These are phyloP conservation scores for Pachymerium ferrugineum DNA, from an alignment of 2,888 invertebrate species.

Conservation along the genomic window DNA sequence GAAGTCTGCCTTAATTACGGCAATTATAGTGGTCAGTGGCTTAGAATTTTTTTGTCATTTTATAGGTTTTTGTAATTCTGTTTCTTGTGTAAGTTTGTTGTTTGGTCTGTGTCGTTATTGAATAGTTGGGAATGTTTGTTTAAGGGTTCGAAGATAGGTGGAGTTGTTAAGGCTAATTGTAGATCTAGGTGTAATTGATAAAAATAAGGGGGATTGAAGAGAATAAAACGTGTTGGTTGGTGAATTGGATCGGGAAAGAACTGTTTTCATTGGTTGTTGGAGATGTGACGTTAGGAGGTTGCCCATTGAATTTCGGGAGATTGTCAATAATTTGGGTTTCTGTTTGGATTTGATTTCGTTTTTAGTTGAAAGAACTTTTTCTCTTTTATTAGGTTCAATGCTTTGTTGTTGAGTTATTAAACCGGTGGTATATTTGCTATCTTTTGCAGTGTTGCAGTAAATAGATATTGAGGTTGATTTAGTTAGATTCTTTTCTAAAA, in stretches of 20 bases:
- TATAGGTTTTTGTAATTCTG: neutral
- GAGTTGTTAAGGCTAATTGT: neutral
- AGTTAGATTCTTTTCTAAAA: no score
- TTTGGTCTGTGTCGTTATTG: neutral
- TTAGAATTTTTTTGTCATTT: neutral
- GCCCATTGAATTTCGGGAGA: no score
- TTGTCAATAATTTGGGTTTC: no score
- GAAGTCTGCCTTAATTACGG: conserved; percentile 23
- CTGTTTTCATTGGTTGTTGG: neutral
- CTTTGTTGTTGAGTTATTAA: no score
- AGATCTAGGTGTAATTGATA: neutral
- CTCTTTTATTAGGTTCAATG: no score
- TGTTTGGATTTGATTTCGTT: no score
- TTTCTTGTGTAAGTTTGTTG: conserved; percentile 20
- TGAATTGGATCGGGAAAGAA: neutral
- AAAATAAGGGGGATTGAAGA: neutral
- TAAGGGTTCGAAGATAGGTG: neutral
- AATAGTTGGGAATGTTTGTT: conserved; percentile 5
- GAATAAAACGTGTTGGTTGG: neutral
- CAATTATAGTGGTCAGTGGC: conserved; percentile 24
- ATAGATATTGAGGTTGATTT: no score
- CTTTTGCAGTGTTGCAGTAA: no score
- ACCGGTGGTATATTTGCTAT: no score
- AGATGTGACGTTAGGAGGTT: neutral
- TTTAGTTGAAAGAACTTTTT: no score